Evolutionary conservation across 2,888 invertebrate genomes (phyloP).

Genomic region (Scaptodrosophila latifasciaeformis): DNA sequence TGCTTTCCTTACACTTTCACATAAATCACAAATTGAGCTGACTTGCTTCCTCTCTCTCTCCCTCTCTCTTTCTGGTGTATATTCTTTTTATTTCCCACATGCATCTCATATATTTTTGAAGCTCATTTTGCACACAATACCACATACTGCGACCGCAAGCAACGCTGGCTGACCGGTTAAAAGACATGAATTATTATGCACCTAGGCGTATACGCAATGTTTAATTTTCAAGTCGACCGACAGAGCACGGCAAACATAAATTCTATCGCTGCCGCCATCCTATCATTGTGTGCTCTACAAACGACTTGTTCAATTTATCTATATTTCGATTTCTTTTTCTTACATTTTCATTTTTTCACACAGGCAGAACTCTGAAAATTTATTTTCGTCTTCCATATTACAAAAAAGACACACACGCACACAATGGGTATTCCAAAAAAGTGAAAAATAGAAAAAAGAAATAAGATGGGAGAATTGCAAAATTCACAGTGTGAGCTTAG

Average conservation of each 20-base stretch:
- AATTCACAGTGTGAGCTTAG: too few relatives aligned
- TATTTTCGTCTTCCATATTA: slow-evolving; percentile 14
- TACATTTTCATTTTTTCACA: too few relatives aligned
- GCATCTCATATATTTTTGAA: slow-evolving; percentile 58
- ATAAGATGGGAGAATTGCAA: background rate
- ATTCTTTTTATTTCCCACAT: too few relatives aligned
- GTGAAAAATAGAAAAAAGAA: background rate
- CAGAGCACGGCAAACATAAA: slow-evolving; percentile 54
- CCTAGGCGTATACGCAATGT: slow-evolving; percentile 69
- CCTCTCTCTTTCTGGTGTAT: slow-evolving; percentile 15
- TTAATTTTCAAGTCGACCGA: slow-evolving; percentile 63
- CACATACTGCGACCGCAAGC: slow-evolving; percentile 19
- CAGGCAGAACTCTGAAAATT: slow-evolving; percentile 4
- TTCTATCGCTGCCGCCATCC: slow-evolving; percentile 49
- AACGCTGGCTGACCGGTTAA: slow-evolving; percentile 18
- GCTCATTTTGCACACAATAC: slow-evolving; percentile 56
- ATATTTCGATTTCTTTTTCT: slow-evolving; percentile 20
- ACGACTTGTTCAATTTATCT: slow-evolving; percentile 66
- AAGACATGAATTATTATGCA: slow-evolving; percentile 65
- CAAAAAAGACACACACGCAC: slow-evolving; percentile 10
- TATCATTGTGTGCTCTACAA: slow-evolving; percentile 46
- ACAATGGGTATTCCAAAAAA: slow-evolving; percentile 22
- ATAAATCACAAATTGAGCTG: slow-evolving; percentile 66
- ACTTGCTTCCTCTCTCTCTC: slow-evolving; percentile 4
- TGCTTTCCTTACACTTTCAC: slow-evolving; percentile 10